Conservation (phyloP, 2,113 vertebrate genomes). For the Prolemur simus region DNA sequence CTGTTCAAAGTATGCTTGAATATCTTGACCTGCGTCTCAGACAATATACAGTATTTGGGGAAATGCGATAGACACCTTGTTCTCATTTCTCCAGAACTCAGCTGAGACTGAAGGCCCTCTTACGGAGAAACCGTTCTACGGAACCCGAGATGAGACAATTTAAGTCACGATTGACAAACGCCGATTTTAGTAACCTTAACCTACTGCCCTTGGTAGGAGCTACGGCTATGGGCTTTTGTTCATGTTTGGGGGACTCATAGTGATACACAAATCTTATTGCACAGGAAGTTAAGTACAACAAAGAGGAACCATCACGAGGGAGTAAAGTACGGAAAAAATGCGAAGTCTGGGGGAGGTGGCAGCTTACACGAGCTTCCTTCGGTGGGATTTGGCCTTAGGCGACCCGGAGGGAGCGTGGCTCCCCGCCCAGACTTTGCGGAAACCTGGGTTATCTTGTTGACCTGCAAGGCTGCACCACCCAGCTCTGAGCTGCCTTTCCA, state of each 20-base stretch:
- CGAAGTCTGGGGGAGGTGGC: neutral
- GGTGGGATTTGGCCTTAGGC: neutral
- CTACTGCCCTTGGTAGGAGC: neutral
- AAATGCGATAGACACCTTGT: conserved; percentile 37
- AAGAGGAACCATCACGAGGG: neutral
- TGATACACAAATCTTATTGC: neutral
- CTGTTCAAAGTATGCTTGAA: neutral
- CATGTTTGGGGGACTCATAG: neutral
- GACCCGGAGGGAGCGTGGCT: too few species aligned
- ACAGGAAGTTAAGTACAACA: neutral
- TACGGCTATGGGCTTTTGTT: neutral
- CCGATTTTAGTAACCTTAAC: neutral
- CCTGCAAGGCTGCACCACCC: rapidly evolving
- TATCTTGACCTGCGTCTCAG: neutral
- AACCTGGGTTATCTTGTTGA: neutral
- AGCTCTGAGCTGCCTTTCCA: neutral
- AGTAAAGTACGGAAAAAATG: neutral
- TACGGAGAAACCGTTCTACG: neutral
- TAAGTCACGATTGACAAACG: neutral
- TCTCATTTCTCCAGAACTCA: rapidly evolving
- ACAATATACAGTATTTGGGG: neutral
- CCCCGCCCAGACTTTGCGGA: rapidly evolving
- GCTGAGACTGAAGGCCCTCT: neutral
- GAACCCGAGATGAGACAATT: neutral
- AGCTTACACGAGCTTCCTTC: neutral